A percentile compares a stretch with the other conserved stretches of the same genome.
phyloP scores from a whole-genome alignment of 2,113 vertebrate species.

The Lepidothrix coronata region DNA sequence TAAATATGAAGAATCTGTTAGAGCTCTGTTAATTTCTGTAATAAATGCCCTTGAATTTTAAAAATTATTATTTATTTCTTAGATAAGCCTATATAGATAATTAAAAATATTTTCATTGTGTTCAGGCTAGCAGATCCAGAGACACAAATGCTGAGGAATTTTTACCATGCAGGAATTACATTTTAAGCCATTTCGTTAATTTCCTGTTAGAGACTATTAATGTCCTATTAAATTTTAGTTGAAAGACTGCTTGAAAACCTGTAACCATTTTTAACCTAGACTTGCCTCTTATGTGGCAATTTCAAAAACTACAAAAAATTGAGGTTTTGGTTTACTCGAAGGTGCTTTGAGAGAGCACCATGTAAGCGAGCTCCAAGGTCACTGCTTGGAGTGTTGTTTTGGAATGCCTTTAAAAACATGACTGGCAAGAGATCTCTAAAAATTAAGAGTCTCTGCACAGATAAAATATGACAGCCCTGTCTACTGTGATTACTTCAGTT shows the following conservation, averaged over 20 bases:
- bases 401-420: neutral
- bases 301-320: neutral
- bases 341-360: neutral
- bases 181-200: neutral
- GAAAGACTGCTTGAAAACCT: neutral
- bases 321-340: neutral
- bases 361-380: neutral
- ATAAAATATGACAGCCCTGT: constrained; percentile 49
- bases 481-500: constrained; percentile 19
- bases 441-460: constrained; percentile 3
- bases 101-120: neutral
- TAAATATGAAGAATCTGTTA: neutral
- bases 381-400: neutral
- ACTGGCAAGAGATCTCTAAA: constrained; percentile 7
- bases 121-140: neutral
- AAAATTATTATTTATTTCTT: neutral
- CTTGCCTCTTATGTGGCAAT: neutral
- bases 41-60: neutral
- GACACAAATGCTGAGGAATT: neutral
- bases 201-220: constrained; percentile 3
- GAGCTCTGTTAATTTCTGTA: neutral
- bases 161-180: neutral
- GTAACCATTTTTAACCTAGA: neutral
- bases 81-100: neutral
- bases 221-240: constrained; percentile 1